A percentile compares a stretch with the other conserved stretches of the same genome.
These are phyloP conservation scores for Ormia ochracea DNA, from an alignment of 2,888 invertebrate species.

Conservation along the genomic window DNA sequence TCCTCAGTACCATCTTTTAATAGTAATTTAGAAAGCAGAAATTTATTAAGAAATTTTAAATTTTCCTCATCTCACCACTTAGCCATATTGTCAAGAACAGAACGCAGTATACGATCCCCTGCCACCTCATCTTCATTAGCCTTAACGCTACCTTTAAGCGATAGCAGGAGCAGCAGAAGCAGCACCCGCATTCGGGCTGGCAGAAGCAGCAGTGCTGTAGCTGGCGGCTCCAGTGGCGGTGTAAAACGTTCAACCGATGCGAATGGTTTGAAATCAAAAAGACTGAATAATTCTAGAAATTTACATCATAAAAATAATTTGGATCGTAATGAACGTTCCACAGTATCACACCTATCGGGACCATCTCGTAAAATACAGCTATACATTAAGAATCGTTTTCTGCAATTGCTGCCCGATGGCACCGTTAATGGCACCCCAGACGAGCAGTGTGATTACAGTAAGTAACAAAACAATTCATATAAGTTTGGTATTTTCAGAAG, in stretches of 20 bases:
- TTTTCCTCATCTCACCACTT: slow-evolving; percentile 67
- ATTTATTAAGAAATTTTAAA: slow-evolving; percentile 63
- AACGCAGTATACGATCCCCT: slow-evolving; percentile 73
- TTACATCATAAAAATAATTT: slow-evolving; percentile 72
- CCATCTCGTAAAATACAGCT: slow-evolving; percentile 89
- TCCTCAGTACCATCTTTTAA: no score
- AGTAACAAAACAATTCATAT: slow-evolving; percentile 78
- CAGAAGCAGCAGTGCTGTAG: slow-evolving; percentile 24
- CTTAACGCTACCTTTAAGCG: neutral
- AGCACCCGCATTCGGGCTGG: slow-evolving; percentile 33
- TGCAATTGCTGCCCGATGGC: slow-evolving; percentile 90
- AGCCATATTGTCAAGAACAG: slow-evolving; percentile 74
- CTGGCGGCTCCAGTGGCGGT: slow-evolving; percentile 50
- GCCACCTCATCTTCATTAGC: neutral
- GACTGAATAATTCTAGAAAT: slow-evolving; percentile 77
- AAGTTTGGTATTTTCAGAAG: no score
- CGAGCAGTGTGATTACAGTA: slow-evolving; percentile 89
- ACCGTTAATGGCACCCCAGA: slow-evolving; percentile 90
- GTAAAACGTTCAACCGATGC: slow-evolving; percentile 55
- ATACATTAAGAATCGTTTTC: slow-evolving; percentile 89
- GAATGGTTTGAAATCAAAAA: slow-evolving; percentile 75
- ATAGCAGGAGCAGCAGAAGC: slow-evolving; percentile 20
- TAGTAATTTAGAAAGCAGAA: slow-evolving; percentile 25
- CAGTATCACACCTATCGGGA: slow-evolving; percentile 88
- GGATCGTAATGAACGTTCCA: slow-evolving; percentile 82